Evolutionary conservation across 2,113 vertebrate species (phyloP).

Genomic region (Raja brachyura): DNA sequence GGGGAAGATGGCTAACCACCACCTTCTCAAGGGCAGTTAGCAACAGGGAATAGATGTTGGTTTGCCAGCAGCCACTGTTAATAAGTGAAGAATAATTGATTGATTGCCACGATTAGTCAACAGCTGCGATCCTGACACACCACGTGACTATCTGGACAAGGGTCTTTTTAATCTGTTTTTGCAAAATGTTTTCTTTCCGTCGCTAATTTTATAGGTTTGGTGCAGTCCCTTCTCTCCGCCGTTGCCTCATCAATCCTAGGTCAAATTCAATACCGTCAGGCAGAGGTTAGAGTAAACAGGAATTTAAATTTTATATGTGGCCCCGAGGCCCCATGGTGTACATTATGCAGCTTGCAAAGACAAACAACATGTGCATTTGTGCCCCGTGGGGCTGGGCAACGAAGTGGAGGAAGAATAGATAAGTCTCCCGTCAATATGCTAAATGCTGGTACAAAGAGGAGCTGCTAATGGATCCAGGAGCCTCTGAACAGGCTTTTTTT

Average conservation of each 20-base stretch:
- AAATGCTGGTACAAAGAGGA: not conserved
- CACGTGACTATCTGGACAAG: not conserved
- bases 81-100: not conserved
- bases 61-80: too few species aligned
- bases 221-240: not conserved
- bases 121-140: not conserved
- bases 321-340: not conserved
- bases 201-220: not conserved
- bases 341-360: not conserved
- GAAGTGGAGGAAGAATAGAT: not conserved
- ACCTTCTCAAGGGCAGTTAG: too few species aligned
- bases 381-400: not conserved
- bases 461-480: not conserved
- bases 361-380: not conserved
- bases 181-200: not conserved
- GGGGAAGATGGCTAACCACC: too few species aligned
- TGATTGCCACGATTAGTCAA: not conserved
- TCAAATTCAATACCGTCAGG: not conserved
- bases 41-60: too few species aligned
- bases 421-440: not conserved
- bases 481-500: not conserved
- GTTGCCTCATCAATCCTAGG: not conserved
- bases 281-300: not conserved
- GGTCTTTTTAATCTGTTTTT: not conserved
- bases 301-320: conserved; percentile 10